A percentile compares a stretch with the other conserved stretches of the same genome.
Conservation (phyloP, 1,140 invertebrate genomes). For the Neomicropteryx cornuta region DNA sequence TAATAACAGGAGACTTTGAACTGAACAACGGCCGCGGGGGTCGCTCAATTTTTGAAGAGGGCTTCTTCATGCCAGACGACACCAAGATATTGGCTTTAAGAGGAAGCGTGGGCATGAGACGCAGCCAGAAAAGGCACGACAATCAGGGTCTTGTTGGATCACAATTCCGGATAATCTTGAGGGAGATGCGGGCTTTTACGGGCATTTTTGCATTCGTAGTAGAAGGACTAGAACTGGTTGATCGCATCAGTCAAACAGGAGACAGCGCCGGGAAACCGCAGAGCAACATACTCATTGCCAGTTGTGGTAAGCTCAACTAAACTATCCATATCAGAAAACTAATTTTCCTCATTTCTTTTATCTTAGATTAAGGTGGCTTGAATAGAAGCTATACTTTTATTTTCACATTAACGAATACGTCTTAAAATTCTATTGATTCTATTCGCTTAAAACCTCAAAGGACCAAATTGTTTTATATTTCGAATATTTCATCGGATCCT, state of each 20-base stretch:
- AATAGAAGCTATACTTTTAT: no score
- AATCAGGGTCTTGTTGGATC: slow-evolving; percentile 72
- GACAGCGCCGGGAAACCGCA: slow-evolving; percentile 67
- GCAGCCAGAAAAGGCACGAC: slow-evolving; percentile 70
- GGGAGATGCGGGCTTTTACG: slow-evolving; percentile 71
- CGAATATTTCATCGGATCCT: no score
- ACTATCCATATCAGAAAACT: no score
- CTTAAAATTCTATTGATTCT: no score
- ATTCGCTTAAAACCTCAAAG: no score
- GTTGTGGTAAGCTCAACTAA: slow-evolving; percentile 55
- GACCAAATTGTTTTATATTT: slow-evolving; percentile 14
- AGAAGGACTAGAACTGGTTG: slow-evolving; percentile 68
- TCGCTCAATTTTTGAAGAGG: slow-evolving; percentile 62
- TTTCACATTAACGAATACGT: no score
- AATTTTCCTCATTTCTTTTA: no score
- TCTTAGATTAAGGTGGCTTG: no score
- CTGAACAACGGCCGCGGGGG: slow-evolving; percentile 71
- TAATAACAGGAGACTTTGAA: slow-evolving; percentile 73
- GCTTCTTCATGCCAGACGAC: slow-evolving; percentile 72
- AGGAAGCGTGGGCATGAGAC: slow-evolving; percentile 71
- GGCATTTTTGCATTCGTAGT: slow-evolving; percentile 75
- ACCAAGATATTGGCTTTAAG: slow-evolving; percentile 64
- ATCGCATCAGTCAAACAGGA: slow-evolving; percentile 65
- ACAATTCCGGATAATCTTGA: slow-evolving; percentile 70
- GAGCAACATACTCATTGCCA: slow-evolving; percentile 60